Conservation (phyloP, 2,888 invertebrate species). For the Xestia c-nigrum region DNA sequence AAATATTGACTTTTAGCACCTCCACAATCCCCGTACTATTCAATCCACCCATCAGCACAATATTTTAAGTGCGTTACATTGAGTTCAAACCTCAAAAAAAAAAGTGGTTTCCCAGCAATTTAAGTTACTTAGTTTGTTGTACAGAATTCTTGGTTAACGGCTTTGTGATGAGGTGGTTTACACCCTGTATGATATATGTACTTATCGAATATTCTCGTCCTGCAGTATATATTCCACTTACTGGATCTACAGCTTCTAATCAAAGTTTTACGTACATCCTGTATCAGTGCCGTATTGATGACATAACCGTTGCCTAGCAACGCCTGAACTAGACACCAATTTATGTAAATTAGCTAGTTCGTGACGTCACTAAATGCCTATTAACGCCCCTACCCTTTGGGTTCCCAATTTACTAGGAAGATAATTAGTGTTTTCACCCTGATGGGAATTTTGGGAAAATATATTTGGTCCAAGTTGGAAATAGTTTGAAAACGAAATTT, state of each 20-base stretch:
- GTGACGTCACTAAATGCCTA: slow-evolving; percentile 51
- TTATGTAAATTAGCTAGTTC: slow-evolving; percentile 64
- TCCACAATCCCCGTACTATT: too few relatives aligned
- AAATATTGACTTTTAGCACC: too few relatives aligned
- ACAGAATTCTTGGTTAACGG: too few relatives aligned
- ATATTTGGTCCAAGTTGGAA: neutral
- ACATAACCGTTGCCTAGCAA: slow-evolving; percentile 67
- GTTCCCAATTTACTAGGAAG: slow-evolving; percentile 24
- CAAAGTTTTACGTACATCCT: slow-evolving; percentile 67
- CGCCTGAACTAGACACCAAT: slow-evolving; percentile 59
- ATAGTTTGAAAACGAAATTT: neutral
- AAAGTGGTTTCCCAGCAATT: too few relatives aligned
- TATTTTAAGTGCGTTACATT: too few relatives aligned
- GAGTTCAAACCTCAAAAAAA: too few relatives aligned
- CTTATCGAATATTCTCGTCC: neutral
- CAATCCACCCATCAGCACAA: too few relatives aligned
- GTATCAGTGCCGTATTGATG: slow-evolving; percentile 60
- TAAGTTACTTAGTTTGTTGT: too few relatives aligned
- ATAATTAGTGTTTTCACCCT: slow-evolving; percentile 45
- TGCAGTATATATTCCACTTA: neutral
- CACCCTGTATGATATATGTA: neutral
- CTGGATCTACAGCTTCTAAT: slow-evolving; percentile 63
- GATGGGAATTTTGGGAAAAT: neutral
- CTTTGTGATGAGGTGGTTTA: too few relatives aligned
- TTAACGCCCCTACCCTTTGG: slow-evolving; percentile 44